Evolutionary conservation across 2,113 vertebrate genomes (phyloP), one percentile per base, ranked within the genome.

Genomic region (Melanostigma gelatinosum): DNA sequence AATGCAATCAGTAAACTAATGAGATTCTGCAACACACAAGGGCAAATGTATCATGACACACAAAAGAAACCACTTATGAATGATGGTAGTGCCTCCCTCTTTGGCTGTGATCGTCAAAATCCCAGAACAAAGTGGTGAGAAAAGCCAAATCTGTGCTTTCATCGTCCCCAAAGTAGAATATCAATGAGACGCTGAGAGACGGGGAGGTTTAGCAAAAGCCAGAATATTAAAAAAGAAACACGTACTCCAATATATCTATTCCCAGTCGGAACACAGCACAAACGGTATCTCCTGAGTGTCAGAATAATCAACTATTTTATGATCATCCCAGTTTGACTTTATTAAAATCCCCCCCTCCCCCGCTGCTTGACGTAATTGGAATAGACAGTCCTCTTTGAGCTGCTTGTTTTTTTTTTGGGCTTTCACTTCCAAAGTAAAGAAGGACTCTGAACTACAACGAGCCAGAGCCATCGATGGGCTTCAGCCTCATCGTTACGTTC

Each of bases 311-410:
- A 32, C 55, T 54, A 61, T 64, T 40, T 58, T 76, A 6, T 80
- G 71, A 84, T 79, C 69, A 60, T 61, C 85, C 34, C 82, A 73
- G 67, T 73, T 76, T 42, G 82, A 80, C 48, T 82, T 80, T 58
- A 82, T 81, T 61, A 77, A 80, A 68, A 42, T 63, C 64, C 73
- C 71, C 27, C 64, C 60, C 27, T n/a, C 72, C n/a, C 65, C 61
- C 36, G 4, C 75, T 71, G 66, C 54, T 71, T 7, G 16, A 13
- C 70, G 46, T 75, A 78, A 87, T 87, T 84, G 71, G 64, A 74
- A 64, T 16, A 42, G 57, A 67, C 0, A 82, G 61, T n/a, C 71
- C 72, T 77, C 42, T 32, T 36, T 9, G 3, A 24, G 61, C 4
- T 40, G 11, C 68, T 64, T 48, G 27, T 50, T 63, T 55, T 80